Percentiles rank a stretch among this genome's conserved stretches.
Conservation (phyloP, 1,140 invertebrate species). For the Drosophila willistoni region DNA sequence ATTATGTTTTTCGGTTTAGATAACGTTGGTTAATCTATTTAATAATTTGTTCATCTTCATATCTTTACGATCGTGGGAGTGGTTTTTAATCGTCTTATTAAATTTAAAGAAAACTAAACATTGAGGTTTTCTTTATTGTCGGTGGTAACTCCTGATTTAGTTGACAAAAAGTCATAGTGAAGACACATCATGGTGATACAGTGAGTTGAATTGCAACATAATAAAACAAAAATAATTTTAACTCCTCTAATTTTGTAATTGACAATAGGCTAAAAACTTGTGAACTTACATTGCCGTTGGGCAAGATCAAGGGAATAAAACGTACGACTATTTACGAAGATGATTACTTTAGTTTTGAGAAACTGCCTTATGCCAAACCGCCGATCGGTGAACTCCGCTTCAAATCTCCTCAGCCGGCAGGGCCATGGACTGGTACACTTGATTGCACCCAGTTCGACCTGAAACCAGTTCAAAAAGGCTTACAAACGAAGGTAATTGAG, state of each 20-base stretch:
- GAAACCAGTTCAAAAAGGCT: slow-evolving; percentile 63
- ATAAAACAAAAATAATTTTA: too few relatives aligned
- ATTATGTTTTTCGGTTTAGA: neutral
- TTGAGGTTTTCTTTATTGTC: too few relatives aligned
- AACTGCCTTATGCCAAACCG: slow-evolving; percentile 89
- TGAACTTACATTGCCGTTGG: slow-evolving; percentile 53
- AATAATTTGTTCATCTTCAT: neutral
- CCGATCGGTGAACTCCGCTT: slow-evolving; percentile 89
- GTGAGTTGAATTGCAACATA: too few relatives aligned
- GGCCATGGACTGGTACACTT: slow-evolving; percentile 61
- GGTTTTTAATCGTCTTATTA: too few relatives aligned
- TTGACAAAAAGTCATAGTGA: too few relatives aligned
- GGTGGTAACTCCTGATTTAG: too few relatives aligned
- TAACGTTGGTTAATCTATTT: too few relatives aligned
- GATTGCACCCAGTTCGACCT: slow-evolving; percentile 54
- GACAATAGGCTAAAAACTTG: slow-evolving; percentile 31
- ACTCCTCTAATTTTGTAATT: neutral
- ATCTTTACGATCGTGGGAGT: too few relatives aligned
- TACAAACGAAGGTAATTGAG: slow-evolving; percentile 48
- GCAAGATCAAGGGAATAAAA: slow-evolving; percentile 63
- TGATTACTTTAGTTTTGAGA: slow-evolving; percentile 84
- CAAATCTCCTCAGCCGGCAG: slow-evolving; percentile 75
- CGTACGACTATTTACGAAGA: slow-evolving; percentile 59
- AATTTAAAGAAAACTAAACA: too few relatives aligned
- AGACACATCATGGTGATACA: too few relatives aligned